These are phyloP conservation scores for Diplodus sargus DNA, from an alignment of 2,797 vertebrate species.

Conservation along the genomic window DNA sequence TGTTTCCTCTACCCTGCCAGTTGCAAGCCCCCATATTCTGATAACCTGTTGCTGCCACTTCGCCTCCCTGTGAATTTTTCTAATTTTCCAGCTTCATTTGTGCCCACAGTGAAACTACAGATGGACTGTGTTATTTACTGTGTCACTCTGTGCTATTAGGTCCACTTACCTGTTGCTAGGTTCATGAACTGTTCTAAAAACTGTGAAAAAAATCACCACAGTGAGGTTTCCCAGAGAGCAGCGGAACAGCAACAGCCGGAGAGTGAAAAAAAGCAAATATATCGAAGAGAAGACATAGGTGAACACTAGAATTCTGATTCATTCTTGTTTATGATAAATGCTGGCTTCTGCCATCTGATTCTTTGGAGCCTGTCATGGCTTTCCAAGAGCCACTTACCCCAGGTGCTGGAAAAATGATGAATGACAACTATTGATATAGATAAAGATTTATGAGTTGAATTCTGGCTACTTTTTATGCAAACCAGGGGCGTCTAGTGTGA, in stretches of 20 bases:
- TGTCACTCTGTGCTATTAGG: not conserved
- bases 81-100: not conserved
- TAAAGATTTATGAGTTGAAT: too few species aligned
- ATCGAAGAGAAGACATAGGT: not conserved
- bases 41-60: conserved; percentile 13
- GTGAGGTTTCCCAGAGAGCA: not conserved
- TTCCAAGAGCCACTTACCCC: conserved; percentile 4
- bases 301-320: not conserved
- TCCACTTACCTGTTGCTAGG: conserved; percentile 12
- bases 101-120: conserved; percentile 9
- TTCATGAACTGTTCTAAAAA: conserved; percentile 12
- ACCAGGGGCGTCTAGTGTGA: too few species aligned
- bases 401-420: not conserved
- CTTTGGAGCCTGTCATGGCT: not conserved
- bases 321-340: not conserved
- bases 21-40: not conserved
- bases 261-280: not conserved
- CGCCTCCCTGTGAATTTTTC: conserved; percentile 9
- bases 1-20: conserved; percentile 11
- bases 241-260: not conserved
- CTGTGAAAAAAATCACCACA: too few species aligned
- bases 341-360: not conserved
- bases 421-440: not conserved
- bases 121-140: not conserved
- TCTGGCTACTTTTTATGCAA: too few species aligned